Percentiles rank a stretch among this genome's conserved stretches.
Evolutionary conservation across 1,140 invertebrate genomes (phyloP).

Genomic region (Akabosia matsudoensis): DNA sequence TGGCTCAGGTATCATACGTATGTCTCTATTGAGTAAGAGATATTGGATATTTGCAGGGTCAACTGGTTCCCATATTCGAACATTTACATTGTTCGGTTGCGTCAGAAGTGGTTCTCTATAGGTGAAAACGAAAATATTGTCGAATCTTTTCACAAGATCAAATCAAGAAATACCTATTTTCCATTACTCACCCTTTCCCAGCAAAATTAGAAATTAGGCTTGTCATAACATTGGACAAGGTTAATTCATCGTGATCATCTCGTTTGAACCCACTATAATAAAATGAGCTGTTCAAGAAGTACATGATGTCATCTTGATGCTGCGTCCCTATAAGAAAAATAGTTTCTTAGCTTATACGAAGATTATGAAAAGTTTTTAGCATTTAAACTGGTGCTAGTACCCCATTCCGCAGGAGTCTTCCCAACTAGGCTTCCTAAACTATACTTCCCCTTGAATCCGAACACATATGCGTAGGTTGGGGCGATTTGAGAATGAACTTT

Average conservation of each 20-base stretch:
- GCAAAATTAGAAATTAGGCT: constrained; percentile 12
- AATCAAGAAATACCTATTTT: background rate
- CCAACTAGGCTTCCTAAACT: constrained; percentile 33
- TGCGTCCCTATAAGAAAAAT: background rate
- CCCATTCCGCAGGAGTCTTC: constrained; percentile 34
- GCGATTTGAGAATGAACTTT: constrained; percentile 31
- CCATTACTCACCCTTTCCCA: background rate
- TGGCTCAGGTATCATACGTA: constrained; percentile 38
- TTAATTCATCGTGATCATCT: background rate
- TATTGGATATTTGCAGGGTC: constrained; percentile 27
- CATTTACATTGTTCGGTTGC: constrained; percentile 23
- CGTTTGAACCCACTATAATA: background rate
- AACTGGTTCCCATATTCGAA: constrained; percentile 34
- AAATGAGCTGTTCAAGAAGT: constrained; percentile 11
- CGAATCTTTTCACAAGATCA: background rate
- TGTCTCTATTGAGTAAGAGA: constrained; percentile 28
- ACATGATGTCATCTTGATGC: constrained; percentile 12
- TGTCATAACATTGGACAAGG: constrained; percentile 17
- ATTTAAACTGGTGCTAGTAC: too few species aligned
- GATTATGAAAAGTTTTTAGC: background rate
- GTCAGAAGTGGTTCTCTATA: constrained; percentile 32
- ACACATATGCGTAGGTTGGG: constrained; percentile 37
- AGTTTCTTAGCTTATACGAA: background rate
- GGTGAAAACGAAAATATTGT: background rate
- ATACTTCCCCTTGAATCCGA: constrained; percentile 39